Conservation (phyloP, 2,113 vertebrate genomes). For the Herpetotheres cachinnans region DNA sequence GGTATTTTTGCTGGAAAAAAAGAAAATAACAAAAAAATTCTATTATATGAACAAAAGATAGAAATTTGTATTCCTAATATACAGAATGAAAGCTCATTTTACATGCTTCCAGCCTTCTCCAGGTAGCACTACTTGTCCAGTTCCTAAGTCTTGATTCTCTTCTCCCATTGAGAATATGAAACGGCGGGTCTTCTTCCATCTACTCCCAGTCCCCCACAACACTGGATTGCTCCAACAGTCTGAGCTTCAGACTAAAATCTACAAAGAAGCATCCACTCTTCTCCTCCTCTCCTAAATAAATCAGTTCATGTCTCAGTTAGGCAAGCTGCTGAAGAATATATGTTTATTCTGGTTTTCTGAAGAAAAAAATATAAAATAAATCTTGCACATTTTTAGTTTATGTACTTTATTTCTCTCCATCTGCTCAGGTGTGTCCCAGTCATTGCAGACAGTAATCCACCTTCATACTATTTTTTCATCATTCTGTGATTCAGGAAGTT, state of each 20-base stretch:
- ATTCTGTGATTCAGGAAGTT: neutral
- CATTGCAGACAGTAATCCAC: neutral
- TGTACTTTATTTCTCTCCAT: neutral
- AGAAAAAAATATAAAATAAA: no score
- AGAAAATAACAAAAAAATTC: neutral
- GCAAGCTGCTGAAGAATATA: neutral
- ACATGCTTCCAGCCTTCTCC: neutral
- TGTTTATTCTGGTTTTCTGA: neutral
- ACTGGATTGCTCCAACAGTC: neutral
- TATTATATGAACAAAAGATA: neutral
- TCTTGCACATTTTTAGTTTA: neutral
- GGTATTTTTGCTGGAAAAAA: neutral
- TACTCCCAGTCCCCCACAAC: neutral
- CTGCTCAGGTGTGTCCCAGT: neutral
- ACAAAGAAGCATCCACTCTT: neutral
- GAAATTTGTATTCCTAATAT: neutral
- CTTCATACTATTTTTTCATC: neutral
- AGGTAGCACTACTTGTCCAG: neutral
- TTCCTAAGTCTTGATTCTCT: neutral
- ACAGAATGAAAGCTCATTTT: neutral
- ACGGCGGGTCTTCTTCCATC: neutral
- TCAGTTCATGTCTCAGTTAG: neutral
- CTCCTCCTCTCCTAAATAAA: neutral
- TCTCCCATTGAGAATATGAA: neutral
- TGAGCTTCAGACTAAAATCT: neutral